These are phyloP conservation scores for Phoenicopterus ruber DNA, from an alignment of 2,113 vertebrate species.

Conservation along the genomic window DNA sequence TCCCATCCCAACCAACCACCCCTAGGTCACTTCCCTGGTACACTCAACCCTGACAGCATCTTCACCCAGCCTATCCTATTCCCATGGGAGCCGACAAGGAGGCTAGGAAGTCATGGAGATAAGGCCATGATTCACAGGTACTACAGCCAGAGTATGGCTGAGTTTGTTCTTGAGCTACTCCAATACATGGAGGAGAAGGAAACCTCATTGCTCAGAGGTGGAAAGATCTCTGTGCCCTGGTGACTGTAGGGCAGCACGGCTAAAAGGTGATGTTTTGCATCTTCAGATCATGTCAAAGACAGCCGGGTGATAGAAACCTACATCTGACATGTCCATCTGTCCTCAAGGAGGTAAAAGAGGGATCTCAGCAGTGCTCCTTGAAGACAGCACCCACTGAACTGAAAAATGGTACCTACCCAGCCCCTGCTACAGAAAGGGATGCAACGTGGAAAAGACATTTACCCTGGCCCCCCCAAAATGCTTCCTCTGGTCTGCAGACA, in stretches of 20 bases:
- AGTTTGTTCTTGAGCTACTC: background rate
- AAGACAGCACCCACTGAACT: background rate
- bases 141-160: background rate
- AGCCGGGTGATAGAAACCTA: background rate
- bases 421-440: background rate
- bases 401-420: background rate
- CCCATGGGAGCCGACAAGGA: background rate
- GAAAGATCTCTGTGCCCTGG: background rate
- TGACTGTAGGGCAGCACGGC: background rate
- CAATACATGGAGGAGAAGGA: background rate
- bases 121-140: background rate
- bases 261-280: background rate
- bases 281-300: background rate
- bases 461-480: too few relatives aligned
- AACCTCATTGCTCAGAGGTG: background rate
- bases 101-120: background rate
- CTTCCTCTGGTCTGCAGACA: background rate
- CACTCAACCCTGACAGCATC: background rate
- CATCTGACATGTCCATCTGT: background rate
- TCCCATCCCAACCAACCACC: background rate
- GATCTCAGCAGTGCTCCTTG: background rate
- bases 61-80: background rate
- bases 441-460: background rate
- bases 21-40: background rate
- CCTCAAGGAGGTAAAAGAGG: background rate